Conservation (phyloP, 2,797 vertebrate genomes). For the Poecilia gillii region DNA sequence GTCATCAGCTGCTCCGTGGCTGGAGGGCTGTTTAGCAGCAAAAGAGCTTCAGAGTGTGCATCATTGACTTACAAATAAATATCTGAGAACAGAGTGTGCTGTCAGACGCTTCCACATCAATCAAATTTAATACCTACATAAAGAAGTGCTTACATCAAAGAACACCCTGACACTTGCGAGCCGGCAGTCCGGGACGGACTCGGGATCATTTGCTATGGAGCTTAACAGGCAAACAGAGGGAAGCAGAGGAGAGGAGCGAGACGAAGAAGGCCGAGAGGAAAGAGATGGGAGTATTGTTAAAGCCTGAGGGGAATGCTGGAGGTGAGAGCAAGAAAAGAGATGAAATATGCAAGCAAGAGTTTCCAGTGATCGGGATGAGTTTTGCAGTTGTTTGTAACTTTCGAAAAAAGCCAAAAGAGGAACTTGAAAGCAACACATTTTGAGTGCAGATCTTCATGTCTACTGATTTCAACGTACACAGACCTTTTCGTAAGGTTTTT, state of each 20-base stretch:
- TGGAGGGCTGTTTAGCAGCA: slow-evolving; percentile 59
- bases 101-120: slow-evolving; percentile 64
- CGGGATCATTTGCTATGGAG: slow-evolving; percentile 42
- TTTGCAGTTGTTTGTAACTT: neutral
- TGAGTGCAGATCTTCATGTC: neutral
- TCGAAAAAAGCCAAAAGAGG: neutral
- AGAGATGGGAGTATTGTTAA: slow-evolving; percentile 20
- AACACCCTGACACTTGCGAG: slow-evolving; percentile 39
- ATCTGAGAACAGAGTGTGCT: slow-evolving; percentile 65
- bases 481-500: neutral
- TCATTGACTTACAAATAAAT: slow-evolving; percentile 70
- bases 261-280: slow-evolving; percentile 11
- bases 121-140: slow-evolving; percentile 67
- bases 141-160: slow-evolving; percentile 71
- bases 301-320: slow-evolving; percentile 10
- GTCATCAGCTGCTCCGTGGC: slow-evolving; percentile 42
- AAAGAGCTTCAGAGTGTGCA: slow-evolving; percentile 49
- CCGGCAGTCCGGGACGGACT: slow-evolving; percentile 39
- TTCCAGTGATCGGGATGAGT: neutral
- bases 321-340: neutral
- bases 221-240: slow-evolving; percentile 40
- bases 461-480: neutral
- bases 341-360: slow-evolving; percentile 12
- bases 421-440: neutral
- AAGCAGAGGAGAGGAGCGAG: slow-evolving; percentile 20